Evolutionary conservation across 2,888 invertebrate species (phyloP), one percentile per base, ranked within the genome.

Genomic region (Mythimna loreyi): DNA sequence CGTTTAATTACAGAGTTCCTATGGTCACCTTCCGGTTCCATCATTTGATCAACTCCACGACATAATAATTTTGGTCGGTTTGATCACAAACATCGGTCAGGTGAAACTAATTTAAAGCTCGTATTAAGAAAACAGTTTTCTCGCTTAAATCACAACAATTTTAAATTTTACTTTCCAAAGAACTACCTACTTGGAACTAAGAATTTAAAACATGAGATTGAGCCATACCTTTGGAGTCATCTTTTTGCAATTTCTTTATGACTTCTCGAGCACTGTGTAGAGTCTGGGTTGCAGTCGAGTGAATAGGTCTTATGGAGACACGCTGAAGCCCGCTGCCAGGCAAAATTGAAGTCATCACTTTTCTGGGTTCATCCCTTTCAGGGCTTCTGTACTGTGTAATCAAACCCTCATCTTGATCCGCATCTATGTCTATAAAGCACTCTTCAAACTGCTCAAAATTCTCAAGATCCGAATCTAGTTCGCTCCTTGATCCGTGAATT

Each of bases 241-340:
- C 87, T 81, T 86, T 91, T 73, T 91, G 89, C 36, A 89, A 71
- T 75, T 91, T 92, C 64, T 88, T 92, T 88, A 90, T 89, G 9
- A 88, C 87, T 3, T 92, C 91, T 68, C 91, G 85, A 52, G 90
- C 87, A 59, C 83, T 86, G 66, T 91, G 90, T 55, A 92, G 77
- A 4, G 90, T 88, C 72, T 92, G 92, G 8, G 86, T 79, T 16
- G 90, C 88, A 3, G 87, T 84, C 1, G 90, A 85, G 7, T 92
- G 82, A 52, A 96, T 87, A 2, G 96, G 94, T 83, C 92, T 90
- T 13, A 95, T 84, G 11, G 91, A 88, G 6, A 95, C 91, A 74
- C 90, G 92, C 67, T 96, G 96, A 33, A 96, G 85, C 6, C 96
- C 95, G 80, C 94, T 95, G 9, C 96, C 96, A 0, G 94, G 95